phyloP scores from a whole-genome alignment of 1,140 invertebrate species.

The Cheumatopsyche charites region DNA sequence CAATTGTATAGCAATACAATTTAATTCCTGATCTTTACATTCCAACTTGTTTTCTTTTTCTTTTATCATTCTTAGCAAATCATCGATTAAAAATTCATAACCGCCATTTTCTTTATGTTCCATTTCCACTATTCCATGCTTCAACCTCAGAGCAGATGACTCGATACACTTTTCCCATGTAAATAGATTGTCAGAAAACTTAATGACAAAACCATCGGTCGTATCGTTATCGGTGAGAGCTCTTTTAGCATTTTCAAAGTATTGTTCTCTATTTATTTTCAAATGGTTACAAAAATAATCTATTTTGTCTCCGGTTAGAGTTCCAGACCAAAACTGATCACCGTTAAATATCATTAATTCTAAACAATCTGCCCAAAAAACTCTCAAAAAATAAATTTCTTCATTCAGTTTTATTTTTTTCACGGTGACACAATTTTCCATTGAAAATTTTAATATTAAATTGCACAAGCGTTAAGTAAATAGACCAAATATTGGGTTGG shows the following conservation, averaged over 20 bases:
- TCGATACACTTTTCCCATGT: slow-evolving; percentile 14
- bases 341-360: slow-evolving; percentile 30
- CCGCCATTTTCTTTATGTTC: slow-evolving; percentile 35
- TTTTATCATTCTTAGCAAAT: slow-evolving; percentile 31
- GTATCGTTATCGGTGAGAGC: slow-evolving; percentile 12
- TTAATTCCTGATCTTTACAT: slow-evolving; percentile 35
- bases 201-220: slow-evolving; percentile 25
- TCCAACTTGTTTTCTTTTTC: slow-evolving; percentile 28
- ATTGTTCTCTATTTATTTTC: slow-evolving; percentile 34
- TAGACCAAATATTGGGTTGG: too few species aligned
- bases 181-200: slow-evolving; percentile 26
- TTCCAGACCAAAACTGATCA: slow-evolving; percentile 37
- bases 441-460: background rate
- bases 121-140: slow-evolving; percentile 37
- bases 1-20: slow-evolving; percentile 21
- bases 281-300: slow-evolving; percentile 33
- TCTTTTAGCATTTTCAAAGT: slow-evolving; percentile 32
- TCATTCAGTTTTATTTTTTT: slow-evolving; percentile 36
- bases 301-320: slow-evolving; percentile 26
- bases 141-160: slow-evolving; percentile 17
- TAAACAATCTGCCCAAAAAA: slow-evolving; percentile 31
- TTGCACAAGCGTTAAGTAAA: too few species aligned
- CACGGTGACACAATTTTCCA: slow-evolving; percentile 22
- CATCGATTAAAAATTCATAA: slow-evolving; percentile 28
- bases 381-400: slow-evolving; percentile 35